phyloP scores from a whole-genome alignment of 37 sponge, comb jelly and placozoan species.

The Theonella swinhoei region DNA sequence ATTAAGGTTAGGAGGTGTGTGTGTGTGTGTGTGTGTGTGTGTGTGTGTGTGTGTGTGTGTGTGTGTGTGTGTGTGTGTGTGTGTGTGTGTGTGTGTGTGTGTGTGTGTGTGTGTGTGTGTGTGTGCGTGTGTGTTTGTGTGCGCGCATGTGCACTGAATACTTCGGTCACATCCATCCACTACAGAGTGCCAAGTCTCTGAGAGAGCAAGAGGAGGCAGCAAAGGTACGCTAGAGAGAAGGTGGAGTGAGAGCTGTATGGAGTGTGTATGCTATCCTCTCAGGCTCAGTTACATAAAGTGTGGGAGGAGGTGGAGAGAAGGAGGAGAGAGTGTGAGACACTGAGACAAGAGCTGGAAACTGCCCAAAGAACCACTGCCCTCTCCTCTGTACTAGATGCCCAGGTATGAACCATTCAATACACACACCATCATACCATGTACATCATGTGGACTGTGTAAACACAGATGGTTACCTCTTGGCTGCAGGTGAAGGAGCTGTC shows the following conservation, averaged over 20 bases:
- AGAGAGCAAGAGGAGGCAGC: conserved; percentile 37
- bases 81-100: conserved; percentile 41
- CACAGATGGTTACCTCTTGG: background rate
- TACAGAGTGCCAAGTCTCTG: conserved; percentile 27
- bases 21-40: conserved; percentile 28
- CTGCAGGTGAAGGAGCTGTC: conserved; percentile 27
- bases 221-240: background rate
- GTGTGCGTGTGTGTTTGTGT: no score
- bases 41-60: conserved; percentile 40
- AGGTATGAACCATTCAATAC: conserved; percentile 6
- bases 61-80: conserved; percentile 18
- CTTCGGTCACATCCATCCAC: background rate
- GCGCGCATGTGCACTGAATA: background rate
- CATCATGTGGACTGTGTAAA: background rate
- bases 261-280: background rate
- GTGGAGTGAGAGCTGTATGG: background rate
- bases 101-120: conserved; percentile 4
- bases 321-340: conserved; percentile 3
- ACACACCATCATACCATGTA: background rate
- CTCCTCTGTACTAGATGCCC: conserved; percentile 27
- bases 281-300: conserved; percentile 25
- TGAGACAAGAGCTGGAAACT: conserved; percentile 14
- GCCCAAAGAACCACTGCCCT: conserved; percentile 8
- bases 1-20: conserved; percentile 37
- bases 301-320: conserved; percentile 21